These are phyloP conservation scores for Harlomillsia oculata DNA, from an alignment of 1,140 invertebrate species.

Conservation along the genomic window DNA sequence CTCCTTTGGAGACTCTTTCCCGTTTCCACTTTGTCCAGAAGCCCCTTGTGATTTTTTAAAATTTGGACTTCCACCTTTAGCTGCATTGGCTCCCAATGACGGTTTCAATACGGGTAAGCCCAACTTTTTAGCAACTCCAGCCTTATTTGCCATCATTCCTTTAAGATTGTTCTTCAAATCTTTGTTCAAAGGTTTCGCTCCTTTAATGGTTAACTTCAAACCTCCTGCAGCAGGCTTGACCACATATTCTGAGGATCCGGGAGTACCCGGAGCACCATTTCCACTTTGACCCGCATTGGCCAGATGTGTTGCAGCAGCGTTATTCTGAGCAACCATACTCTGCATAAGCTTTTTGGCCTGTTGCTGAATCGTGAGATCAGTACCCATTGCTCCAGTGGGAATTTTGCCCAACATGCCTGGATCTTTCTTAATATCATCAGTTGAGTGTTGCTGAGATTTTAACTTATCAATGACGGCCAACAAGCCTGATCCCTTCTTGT, in stretches of 20 bases:
- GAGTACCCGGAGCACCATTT: background rate
- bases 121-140: background rate
- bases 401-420: slow-evolving; percentile 22
- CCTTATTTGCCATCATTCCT: background rate
- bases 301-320: background rate
- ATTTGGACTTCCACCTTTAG: background rate
- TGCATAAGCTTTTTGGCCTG: background rate
- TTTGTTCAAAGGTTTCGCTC: slow-evolving; percentile 34
- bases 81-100: background rate
- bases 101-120: background rate
- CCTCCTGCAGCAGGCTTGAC: slow-evolving; percentile 67
- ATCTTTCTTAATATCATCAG: slow-evolving; percentile 7
- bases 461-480: slow-evolving; percentile 79
- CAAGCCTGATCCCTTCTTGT: slow-evolving; percentile 68
- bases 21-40: no score
- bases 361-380: slow-evolving; percentile 10
- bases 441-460: slow-evolving; percentile 45
- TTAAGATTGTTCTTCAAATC: slow-evolving; percentile 6
- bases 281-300: background rate
- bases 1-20: background rate
- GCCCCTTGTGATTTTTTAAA: background rate
- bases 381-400: slow-evolving; percentile 21
- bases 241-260: slow-evolving; percentile 64
- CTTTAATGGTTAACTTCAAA: slow-evolving; percentile 69
- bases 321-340: background rate